phyloP scores from a whole-genome alignment of 2,888 invertebrate genomes.

The Dromius quadrimaculatus region DNA sequence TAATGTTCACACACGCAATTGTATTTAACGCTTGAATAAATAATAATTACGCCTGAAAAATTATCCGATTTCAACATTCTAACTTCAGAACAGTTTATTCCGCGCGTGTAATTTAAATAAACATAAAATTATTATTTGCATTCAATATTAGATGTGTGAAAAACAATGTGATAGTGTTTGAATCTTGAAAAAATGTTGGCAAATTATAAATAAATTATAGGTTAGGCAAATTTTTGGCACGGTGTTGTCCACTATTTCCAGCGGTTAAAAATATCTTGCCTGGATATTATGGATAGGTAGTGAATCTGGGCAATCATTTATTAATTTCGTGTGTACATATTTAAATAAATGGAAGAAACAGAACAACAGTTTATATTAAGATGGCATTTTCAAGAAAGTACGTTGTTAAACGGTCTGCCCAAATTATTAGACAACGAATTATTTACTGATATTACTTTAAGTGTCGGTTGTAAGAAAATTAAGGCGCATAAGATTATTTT shows the following conservation, averaged over 20 bases:
- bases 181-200: too few species aligned
- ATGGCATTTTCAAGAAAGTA: conserved; percentile 65
- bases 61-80: neutral
- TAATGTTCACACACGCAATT: neutral
- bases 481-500: conserved; percentile 88
- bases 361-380: conserved; percentile 63
- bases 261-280: conserved; percentile 63
- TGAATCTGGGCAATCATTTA: conserved; percentile 42
- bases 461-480: conserved; percentile 86
- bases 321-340: conserved; percentile 27
- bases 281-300: conserved; percentile 61
- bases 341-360: conserved; percentile 47
- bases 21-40: too few species aligned
- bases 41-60: neutral
- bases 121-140: too few species aligned
- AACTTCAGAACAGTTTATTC: too few species aligned
- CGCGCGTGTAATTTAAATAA: too few species aligned
- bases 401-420: conserved; percentile 80
- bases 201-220: conserved; percentile 55
- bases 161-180: too few species aligned
- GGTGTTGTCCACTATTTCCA: conserved; percentile 63
- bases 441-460: conserved; percentile 88
- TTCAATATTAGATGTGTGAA: too few species aligned
- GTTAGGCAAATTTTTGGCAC: conserved; percentile 64
- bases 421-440: conserved; percentile 83